Base-by-base conservation (phyloP, 1,140 invertebrate species). In the Neomicropteryx cornuta region DNA sequence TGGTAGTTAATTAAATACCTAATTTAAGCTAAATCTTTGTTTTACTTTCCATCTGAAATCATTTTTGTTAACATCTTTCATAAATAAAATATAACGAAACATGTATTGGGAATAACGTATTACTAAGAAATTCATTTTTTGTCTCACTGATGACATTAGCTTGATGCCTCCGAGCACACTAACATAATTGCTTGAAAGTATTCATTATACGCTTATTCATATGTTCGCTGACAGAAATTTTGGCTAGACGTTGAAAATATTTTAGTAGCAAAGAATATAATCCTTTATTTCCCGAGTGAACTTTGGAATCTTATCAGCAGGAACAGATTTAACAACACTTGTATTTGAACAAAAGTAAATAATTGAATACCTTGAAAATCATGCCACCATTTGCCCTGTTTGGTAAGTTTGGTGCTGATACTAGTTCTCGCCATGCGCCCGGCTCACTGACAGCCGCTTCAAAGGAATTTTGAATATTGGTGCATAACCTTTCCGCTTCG, bases 401-500 rank as follows among this genome's bases (percentile, higher is more conserved):
- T 8, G 23, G 8, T 8, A 8, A 8, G 8, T 27, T 21, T 3
- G 45, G 42, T 2, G 49, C 48, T 11, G 48, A 23, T 4, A 38
- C 40, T 1, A 54, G 44, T 42, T 62, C 57, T 3, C 60, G 38
- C 60, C 62, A 65, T 3, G 58, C 62, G 28, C 36, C 28, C 1
- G 51, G 47, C 38, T 55, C 53, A 0, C 43, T 30, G 46, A 54
- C 50, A 24, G 54, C 52, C n/a, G 44, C 47, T 18, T 56, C 55
- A 20, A 66, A 52, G 17, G 33, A 32, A 0, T 39, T 44, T 18
- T 56, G 44, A 3, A 58, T 51, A 0, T 33, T 39, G 2, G 36
- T 35, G 13, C 53, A 49, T 5, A 62, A 51, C 0, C 61, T 50
- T 46, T 60, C 61, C 33, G 51, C 56, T 43, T 64, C 61, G 4